Conservation (phyloP, 2,888 invertebrate genomes). For the Salpingus planirostris region DNA sequence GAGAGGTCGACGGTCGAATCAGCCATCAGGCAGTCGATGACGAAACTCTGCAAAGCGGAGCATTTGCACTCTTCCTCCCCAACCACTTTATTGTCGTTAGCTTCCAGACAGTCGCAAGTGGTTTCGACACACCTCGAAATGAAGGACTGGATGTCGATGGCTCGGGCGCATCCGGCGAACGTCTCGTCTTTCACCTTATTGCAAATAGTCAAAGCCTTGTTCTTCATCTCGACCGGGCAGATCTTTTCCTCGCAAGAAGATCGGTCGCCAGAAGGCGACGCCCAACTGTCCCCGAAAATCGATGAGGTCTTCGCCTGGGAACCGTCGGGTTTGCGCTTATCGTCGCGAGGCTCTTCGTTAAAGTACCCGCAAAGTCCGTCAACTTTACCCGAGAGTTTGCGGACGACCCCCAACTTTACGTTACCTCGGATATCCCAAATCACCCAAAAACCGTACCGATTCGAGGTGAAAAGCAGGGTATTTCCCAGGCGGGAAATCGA, state of each 20-base stretch:
- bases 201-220: constrained; percentile 59
- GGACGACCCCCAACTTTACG: constrained; percentile 59
- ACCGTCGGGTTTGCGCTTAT: constrained; percentile 64
- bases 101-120: constrained; percentile 62
- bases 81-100: constrained; percentile 26
- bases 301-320: constrained; percentile 50
- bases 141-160: constrained; percentile 59
- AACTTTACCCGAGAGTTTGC: constrained; percentile 52
- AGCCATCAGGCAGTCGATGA: constrained; percentile 62
- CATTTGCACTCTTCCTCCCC: constrained; percentile 54
- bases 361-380: constrained; percentile 76
- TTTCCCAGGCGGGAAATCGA: constrained; percentile 61
- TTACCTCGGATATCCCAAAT: constrained; percentile 57
- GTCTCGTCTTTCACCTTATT: constrained; percentile 54
- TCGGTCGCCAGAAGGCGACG: constrained; percentile 33
- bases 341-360: constrained; percentile 57
- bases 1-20: constrained; percentile 55
- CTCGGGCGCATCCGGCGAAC: constrained; percentile 54
- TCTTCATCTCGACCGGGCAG: constrained; percentile 54
- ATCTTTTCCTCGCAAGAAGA: constrained; percentile 53
- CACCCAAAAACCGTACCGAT: constrained; percentile 64
- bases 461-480: constrained; percentile 58
- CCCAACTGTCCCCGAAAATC: constrained; percentile 74
- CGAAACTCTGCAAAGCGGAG: constrained; percentile 57
- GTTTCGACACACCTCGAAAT: constrained; percentile 65